Evolutionary conservation across 2,888 invertebrate species (phyloP), one percentile per base, ranked within the genome.

Genomic region (Tribolium freemani): DNA sequence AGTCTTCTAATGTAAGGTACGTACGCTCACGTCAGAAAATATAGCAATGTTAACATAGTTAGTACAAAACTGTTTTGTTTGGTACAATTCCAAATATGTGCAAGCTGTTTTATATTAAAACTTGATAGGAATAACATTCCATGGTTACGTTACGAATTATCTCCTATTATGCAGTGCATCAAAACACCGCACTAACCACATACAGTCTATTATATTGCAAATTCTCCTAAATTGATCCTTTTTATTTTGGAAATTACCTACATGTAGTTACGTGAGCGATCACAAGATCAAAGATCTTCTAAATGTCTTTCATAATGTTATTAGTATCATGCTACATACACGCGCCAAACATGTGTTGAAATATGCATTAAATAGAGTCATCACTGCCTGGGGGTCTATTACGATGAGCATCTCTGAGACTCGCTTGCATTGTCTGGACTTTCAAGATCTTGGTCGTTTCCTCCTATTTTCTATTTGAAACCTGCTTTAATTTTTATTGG

Each of bases 11-110:
- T 26, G 8, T 13, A 60, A 66, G 26, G 21, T 46, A 66, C 30
- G 48, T 45, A 1, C 45, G 51, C 16, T 64, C 51, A 53, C 51
- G 38, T 64, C 53, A 64, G n/a, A 64, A 38, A 64, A 53, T 50
- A 11, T 31, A 63, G 53, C 53, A 64, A 51, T 66, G 38, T 48
- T 61, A 31, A 50, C 61, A 61, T 61, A 61, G 61, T 61, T 61
- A 53, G 13, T 21, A 13, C 10, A 5, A 54, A 66, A 66, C 45
- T 66, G 38, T 38, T 56, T 13, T 16, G 21, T 9, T 50, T 51
- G 45, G 8, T 13, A 30, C 56, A 66, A 66, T 56, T n/a, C 56
- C 56, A 66, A 66, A 66, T 56, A 66, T 66, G 66, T 54, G 46
- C 21, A 66, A 66, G 54, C 54, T 54, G 53, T 61, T 66, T 66